A percentile compares a stretch with the other conserved stretches of the same genome.
These are phyloP conservation scores for Cololabis saira DNA, from an alignment of 2,113 vertebrate species.

Conservation along the genomic window DNA sequence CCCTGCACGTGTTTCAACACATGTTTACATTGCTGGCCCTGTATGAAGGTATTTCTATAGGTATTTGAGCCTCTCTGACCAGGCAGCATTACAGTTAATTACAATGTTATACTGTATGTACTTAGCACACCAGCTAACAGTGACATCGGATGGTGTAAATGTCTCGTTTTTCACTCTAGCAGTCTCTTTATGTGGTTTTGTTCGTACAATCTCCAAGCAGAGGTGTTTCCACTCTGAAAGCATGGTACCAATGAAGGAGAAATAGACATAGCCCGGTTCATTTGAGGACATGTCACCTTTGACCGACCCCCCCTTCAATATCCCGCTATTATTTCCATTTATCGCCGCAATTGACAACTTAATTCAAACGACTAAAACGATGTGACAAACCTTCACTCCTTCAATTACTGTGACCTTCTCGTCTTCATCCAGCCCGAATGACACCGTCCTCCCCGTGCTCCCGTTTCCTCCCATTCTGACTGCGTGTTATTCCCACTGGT, in stretches of 20 bases:
- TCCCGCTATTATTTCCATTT: not conserved
- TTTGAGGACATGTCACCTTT: constrained; percentile 32
- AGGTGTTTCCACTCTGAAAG: not conserved
- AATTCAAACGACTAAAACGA: not conserved
- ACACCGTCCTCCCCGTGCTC: constrained; percentile 87
- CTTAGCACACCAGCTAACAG: not conserved
- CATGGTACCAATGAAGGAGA: no score
- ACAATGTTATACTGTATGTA: not conserved
- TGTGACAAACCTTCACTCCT: constrained; percentile 86
- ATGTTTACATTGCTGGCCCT: no score
- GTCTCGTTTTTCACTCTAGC: not conserved
- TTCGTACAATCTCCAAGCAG: no score
- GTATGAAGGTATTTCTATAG: no score
- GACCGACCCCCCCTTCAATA: not conserved
- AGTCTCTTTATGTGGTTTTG: no score
- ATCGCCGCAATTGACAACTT: not conserved
- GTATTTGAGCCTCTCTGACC: no score
- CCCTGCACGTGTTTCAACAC: no score
- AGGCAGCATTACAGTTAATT: no score
- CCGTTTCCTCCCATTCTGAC: constrained; percentile 84
- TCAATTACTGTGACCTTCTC: constrained; percentile 92
- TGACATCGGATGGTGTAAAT: not conserved
- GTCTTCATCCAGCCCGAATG: constrained; percentile 90
- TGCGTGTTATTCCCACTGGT: not conserved
- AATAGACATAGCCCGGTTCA: constrained; percentile 33